Evolutionary conservation across 2,113 vertebrate species (phyloP).

Genomic region (Tenrec ecaudatus): DNA sequence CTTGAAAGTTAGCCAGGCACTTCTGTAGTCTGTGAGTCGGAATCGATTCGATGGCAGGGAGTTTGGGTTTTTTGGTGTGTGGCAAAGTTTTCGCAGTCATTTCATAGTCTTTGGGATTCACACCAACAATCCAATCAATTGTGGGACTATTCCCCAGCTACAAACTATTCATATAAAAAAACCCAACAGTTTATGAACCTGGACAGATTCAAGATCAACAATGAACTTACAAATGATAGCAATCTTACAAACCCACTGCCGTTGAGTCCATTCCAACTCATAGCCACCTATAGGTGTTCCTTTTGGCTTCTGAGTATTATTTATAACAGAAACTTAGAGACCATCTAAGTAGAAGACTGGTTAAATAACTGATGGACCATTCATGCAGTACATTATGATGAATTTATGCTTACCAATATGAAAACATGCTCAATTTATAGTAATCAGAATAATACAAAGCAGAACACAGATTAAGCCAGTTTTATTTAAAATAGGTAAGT

Average conservation of each 20-base stretch:
- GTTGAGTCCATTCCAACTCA: too few species aligned
- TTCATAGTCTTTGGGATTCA: conserved; percentile 64
- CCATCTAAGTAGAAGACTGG: conserved; percentile 37
- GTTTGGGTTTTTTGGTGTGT: conserved; percentile 57
- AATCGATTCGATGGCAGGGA: too few species aligned
- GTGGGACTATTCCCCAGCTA: conserved; percentile 52
- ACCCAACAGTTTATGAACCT: conserved; percentile 36
- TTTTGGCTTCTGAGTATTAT: too few species aligned
- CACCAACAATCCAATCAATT: conserved; percentile 70
- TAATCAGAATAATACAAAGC: neutral
- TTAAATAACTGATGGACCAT: conserved; percentile 5
- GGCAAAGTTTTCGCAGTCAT: conserved; percentile 68
- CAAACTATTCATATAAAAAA: conserved; percentile 40
- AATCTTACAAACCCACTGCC: neutral
- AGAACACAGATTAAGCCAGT: neutral
- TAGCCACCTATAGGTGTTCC: too few species aligned
- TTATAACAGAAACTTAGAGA: conserved; percentile 15
- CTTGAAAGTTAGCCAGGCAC: conserved; percentile 63
- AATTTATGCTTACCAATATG: neutral
- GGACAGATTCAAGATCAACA: conserved; percentile 41
- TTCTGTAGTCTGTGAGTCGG: too few species aligned
- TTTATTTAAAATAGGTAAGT: neutral
- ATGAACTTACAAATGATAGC: neutral
- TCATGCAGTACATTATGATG: neutral
- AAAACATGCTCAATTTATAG: conserved; percentile 29